Evolutionary conservation across 1,140 invertebrate genomes (phyloP).

Genomic region (Eulimnadia texana): DNA sequence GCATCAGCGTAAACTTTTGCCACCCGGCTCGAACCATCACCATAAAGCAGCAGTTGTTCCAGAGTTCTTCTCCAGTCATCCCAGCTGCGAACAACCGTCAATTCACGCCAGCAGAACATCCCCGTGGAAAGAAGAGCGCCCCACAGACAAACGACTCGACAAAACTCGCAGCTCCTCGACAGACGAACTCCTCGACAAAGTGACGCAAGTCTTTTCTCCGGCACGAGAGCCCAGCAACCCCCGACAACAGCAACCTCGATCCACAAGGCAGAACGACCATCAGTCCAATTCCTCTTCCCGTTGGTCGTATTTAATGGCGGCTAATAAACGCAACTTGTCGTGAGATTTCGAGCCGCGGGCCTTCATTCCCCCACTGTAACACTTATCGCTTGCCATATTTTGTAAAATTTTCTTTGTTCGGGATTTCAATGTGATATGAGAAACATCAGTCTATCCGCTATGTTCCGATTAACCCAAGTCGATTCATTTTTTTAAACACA

Average conservation of each 20-base stretch:
- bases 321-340: not conserved
- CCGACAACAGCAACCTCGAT: not conserved
- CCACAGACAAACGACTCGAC: not conserved
- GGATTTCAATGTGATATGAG: no score
- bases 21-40: conserved; percentile 12
- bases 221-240: not conserved
- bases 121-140: not conserved
- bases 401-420: no score
- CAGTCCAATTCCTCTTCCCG: conserved; percentile 5
- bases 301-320: conserved; percentile 13
- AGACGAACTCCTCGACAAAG: not conserved
- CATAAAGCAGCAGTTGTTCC: not conserved
- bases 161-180: not conserved
- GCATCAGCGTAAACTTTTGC: conserved; percentile 71
- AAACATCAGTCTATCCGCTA: no score
- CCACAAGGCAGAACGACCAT: not conserved
- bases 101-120: no score
- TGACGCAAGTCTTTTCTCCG: not conserved
- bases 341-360: no score
- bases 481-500: no score
- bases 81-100: no score
- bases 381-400: no score
- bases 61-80: not conserved
- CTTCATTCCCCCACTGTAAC: no score
- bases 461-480: no score